Evolutionary conservation across 2,113 vertebrate species (phyloP).

Genomic region (Chloropsis cyanopogon): DNA sequence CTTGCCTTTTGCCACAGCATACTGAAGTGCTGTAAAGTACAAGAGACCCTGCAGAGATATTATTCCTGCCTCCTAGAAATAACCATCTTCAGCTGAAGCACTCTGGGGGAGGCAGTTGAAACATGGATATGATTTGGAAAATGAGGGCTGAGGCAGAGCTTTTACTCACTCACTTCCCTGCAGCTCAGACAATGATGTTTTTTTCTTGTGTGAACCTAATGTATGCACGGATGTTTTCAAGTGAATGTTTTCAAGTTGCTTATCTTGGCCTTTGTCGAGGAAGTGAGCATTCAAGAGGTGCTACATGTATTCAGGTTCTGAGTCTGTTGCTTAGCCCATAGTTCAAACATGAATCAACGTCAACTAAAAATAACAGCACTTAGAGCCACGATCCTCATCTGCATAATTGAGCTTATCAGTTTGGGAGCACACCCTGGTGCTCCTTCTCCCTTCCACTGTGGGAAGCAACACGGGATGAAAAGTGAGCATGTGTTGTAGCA

Average conservation of each 20-base stretch:
- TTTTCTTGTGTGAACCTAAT: neutral
- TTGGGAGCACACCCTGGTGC: neutral
- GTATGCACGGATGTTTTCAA: neutral
- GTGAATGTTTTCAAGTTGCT: neutral
- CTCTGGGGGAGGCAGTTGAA: neutral
- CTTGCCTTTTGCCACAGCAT: neutral
- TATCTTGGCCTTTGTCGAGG: slow-evolving; percentile 1
- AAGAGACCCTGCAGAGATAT: neutral
- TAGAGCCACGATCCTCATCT: slow-evolving; percentile 1
- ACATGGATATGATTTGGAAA: neutral
- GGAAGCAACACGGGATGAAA: neutral
- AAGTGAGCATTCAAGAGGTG: neutral
- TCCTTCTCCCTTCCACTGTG: neutral
- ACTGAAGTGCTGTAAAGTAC: neutral
- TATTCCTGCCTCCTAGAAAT: neutral
- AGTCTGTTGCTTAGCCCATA: neutral
- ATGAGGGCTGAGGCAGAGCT: neutral
- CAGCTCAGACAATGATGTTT: neutral
- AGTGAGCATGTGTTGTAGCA: neutral
- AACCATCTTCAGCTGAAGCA: neutral
- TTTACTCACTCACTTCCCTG: neutral
- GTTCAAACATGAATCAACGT: neutral
- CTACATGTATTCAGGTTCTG: neutral
- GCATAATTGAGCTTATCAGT: slow-evolving; percentile 12
- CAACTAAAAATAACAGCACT: slow-evolving; percentile 36